Percentiles rank a stretch among this genome's conserved stretches.
These are phyloP conservation scores for Camponotus floridanus DNA, from an alignment of 1,140 invertebrate species.

Conservation along the genomic window DNA sequence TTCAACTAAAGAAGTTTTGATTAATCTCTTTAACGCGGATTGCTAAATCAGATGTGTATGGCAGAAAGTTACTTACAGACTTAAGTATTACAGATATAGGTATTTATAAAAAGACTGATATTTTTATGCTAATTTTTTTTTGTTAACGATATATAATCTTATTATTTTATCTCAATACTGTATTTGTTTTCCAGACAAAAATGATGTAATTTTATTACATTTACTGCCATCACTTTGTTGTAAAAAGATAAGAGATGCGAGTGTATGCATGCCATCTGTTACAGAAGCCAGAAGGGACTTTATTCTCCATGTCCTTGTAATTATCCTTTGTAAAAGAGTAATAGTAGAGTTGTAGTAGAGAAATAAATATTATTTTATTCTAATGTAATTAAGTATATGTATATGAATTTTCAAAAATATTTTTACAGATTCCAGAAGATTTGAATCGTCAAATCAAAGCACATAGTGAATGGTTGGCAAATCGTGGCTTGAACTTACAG, in stretches of 20 bases:
- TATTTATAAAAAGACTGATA: neutral
- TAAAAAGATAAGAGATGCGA: conserved; percentile 15
- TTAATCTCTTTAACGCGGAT: no score
- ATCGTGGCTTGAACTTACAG: neutral
- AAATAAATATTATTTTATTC: neutral
- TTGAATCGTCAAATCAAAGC: conserved; percentile 8
- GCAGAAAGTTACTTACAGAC: neutral
- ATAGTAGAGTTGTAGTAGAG: no score
- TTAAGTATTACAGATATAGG: neutral
- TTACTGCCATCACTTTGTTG: conserved; percentile 19
- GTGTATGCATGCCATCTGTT: neutral
- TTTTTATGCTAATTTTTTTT: neutral
- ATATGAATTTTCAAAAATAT: conserved; percentile 20
- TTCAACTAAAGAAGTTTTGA: no score
- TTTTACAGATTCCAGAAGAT: conserved; percentile 5
- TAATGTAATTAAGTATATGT: neutral
- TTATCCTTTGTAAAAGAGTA: no score
- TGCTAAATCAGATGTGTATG: neutral
- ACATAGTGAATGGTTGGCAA: neutral
- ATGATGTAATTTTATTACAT: conserved; percentile 23
- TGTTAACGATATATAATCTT: neutral
- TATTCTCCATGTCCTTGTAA: conserved; percentile 18
- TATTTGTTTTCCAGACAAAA: conserved; percentile 18
- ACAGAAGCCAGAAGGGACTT: neutral
- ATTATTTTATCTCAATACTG: neutral